Conservation (phyloP, 2,888 invertebrate genomes). For the Phortica okadai region DNA sequence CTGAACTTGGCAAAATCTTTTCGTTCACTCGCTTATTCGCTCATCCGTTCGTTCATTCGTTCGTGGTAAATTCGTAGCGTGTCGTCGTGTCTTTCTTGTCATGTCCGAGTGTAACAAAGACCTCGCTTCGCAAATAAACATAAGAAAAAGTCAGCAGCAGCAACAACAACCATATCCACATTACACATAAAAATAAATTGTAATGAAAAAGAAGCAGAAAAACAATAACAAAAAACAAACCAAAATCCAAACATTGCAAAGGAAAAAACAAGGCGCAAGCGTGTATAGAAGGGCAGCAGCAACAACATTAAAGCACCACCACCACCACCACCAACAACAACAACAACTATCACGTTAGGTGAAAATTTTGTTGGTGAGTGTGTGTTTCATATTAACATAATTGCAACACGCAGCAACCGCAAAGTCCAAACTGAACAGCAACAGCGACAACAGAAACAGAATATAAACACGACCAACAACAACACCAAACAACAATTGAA, state of each 20-base stretch:
- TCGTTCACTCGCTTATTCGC: slow-evolving; percentile 32
- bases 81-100: slow-evolving; percentile 67
- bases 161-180: slow-evolving; percentile 65
- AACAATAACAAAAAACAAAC: slow-evolving; percentile 37
- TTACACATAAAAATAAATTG: slow-evolving; percentile 69
- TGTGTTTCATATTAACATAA: slow-evolving; percentile 28
- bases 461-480: slow-evolving; percentile 7
- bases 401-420: slow-evolving; percentile 33
- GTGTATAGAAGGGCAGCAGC: slow-evolving; percentile 35
- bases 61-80: slow-evolving; percentile 69
- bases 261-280: slow-evolving; percentile 68
- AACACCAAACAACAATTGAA: neutral
- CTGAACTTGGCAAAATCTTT: neutral
- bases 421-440: neutral
- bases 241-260: slow-evolving; percentile 48
- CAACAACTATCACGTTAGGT: neutral
- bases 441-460: neutral
- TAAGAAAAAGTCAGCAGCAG: slow-evolving; percentile 50
- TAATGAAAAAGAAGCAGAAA: slow-evolving; percentile 62
- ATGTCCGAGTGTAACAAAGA: slow-evolving; percentile 69
- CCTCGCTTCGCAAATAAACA: slow-evolving; percentile 64
- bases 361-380: neutral
- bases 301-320: slow-evolving; percentile 30
- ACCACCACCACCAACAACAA: slow-evolving; percentile 34
- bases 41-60: slow-evolving; percentile 34